These are phyloP conservation scores for Molorchus minor DNA, from an alignment of 2,888 invertebrate species.

Conservation along the genomic window DNA sequence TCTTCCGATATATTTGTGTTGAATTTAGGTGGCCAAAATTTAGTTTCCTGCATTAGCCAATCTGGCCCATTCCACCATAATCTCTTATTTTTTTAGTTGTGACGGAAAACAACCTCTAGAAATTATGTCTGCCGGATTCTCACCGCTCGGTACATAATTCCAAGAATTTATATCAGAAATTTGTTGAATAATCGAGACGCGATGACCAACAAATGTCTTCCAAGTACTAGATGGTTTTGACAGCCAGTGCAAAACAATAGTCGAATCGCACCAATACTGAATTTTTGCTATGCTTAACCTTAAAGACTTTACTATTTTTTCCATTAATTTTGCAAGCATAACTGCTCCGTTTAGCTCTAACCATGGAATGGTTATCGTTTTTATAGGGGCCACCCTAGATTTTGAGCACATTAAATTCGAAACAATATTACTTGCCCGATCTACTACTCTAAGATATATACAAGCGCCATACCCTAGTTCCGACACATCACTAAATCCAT, in stretches of 20 bases:
- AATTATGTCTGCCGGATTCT: conserved; percentile 23
- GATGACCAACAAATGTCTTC: conserved; percentile 16
- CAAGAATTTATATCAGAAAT: conserved; percentile 10
- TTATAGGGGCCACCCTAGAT: conserved; percentile 15
- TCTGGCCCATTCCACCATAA: conserved; percentile 27
- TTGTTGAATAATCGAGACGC: conserved; percentile 17
- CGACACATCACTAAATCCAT: conserved; percentile 16
- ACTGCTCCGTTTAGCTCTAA: conserved; percentile 14
- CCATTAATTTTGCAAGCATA: conserved; percentile 10
- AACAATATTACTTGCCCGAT: neutral
- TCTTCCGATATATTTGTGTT: neutral
- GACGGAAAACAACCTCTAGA: conserved; percentile 6
- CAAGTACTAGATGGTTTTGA: neutral
- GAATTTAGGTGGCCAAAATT: conserved; percentile 11
- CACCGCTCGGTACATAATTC: conserved; percentile 20
- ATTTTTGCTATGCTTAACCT: neutral
- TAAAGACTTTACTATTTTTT: conserved; percentile 2
- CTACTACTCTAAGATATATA: conserved; percentile 8
- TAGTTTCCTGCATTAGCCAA: neutral
- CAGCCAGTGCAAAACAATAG: conserved; percentile 12
- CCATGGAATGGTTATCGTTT: conserved; percentile 16
- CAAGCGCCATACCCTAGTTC: conserved; percentile 12
- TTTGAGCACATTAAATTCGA: conserved; percentile 4
- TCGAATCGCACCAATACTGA: conserved; percentile 10
- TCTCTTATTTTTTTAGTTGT: conserved; percentile 16